Percentiles rank a stretch among this genome's conserved stretches.
phyloP scores from a whole-genome alignment of 2,113 vertebrate species.

The Labeo rohita region DNA sequence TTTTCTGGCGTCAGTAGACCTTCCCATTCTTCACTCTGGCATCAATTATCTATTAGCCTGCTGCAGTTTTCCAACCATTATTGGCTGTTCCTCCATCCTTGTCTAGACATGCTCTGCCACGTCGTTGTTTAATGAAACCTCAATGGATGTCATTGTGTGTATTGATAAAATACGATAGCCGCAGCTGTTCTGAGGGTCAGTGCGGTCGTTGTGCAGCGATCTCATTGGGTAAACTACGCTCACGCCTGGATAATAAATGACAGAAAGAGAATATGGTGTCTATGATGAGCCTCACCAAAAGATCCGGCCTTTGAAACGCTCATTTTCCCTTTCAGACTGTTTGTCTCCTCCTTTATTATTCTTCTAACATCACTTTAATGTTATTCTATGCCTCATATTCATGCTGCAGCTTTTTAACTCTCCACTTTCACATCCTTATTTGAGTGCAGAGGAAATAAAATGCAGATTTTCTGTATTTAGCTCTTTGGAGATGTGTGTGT shows the following conservation, averaged over 20 bases:
- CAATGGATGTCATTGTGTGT: conserved; percentile 31
- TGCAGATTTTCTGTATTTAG: not conserved
- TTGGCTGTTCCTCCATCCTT: not conserved
- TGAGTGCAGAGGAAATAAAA: not conserved
- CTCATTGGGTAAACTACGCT: not conserved
- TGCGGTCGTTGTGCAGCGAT: not conserved
- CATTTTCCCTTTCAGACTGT: not conserved
- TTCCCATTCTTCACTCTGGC: not conserved
- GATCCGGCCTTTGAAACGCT: not conserved
- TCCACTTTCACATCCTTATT: not conserved
- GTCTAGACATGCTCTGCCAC: not conserved
- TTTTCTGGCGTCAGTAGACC: not conserved
- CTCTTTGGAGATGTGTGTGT: not conserved
- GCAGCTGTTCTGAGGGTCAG: conserved; percentile 22
- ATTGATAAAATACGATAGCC: conserved; percentile 3
- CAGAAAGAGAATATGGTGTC: not conserved
- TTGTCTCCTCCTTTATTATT: not conserved
- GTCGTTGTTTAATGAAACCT: conserved; percentile 13
- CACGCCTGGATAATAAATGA: not conserved
- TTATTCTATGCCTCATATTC: not conserved
- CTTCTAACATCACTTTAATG: not conserved
- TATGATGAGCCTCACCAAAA: not conserved
- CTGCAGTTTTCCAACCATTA: conserved; percentile 1
- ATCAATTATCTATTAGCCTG: not conserved
- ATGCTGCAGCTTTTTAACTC: not conserved